Evolutionary conservation across 2,888 invertebrate genomes (phyloP), one percentile per base, ranked within the genome.

Genomic region (Drosophila glabriapex): DNA sequence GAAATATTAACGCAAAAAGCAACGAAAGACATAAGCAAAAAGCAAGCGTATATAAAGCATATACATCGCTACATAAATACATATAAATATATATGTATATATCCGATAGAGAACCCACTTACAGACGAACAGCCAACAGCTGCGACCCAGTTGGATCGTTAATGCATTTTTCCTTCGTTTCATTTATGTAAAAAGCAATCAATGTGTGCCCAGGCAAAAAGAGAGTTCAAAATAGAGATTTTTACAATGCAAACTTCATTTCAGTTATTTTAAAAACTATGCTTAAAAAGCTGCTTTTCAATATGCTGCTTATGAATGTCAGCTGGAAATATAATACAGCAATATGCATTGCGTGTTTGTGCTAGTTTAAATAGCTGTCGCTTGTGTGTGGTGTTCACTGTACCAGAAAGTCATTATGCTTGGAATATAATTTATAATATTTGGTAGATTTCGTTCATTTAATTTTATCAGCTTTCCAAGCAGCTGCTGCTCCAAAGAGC

Each of bases 1-100:
- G 91, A 88, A 87, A 88, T 88, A 91, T 88, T 91, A 88, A 91
- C 88, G 91, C 80, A 82, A 87, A 80, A 77, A 78, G 70, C 61
- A 74, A 65, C 65, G 41, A 68, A 65, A 69, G 76, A 73, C 67
- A 73, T 62, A 35, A 43, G 29, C 59, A 53, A 62, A 59, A 61
- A 35, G 59, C 59, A 56, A 56, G 22, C 12, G 73, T 68, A 75
- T 60, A 73, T 64, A 68, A 39, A 12, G 19, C 10, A 55, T 28
- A 4, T 37, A 39, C 16, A 39, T 16, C 14, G 14, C 28, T 25
- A 54, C 3, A 6, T 0, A n/a, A 2, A 22, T 12, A 43, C 6
- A 14, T 43, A 43, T 22, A n/a, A 9, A 3, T 33, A 10, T 9
- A 22, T 16, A 22, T 22, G 25, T 53, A 0, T 25, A 16, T 54